Evolutionary conservation across 1,140 invertebrate species (phyloP), one percentile per base, ranked within the genome.

Genomic region (Drosophila arawakana): DNA sequence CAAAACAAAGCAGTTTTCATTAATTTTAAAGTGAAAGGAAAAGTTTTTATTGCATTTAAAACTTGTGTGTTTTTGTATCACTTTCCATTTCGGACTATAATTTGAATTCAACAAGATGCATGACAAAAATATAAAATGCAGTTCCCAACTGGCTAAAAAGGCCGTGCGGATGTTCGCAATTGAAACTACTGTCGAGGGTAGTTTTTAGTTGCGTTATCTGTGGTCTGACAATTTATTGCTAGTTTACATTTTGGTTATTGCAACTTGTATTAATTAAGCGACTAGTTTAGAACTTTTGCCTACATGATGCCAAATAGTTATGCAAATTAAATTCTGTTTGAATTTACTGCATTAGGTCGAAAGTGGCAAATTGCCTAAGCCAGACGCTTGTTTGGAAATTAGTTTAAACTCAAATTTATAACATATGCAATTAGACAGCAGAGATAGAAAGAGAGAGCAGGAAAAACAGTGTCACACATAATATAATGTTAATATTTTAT

Each of bases 301-400:
- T 73, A 71, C 70, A 75, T 61, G 61, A 62, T 86, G 50, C 37
- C 76, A 52, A 79, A 68, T 79, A 79, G 77, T 79, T 25, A 3
- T n/a, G n/a, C 35, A 69, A 79, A 74, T 79, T 79, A 49, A 67
- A 69, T 74, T 63, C 68, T 57, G 7, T 63, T 73, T 57, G 7
- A 39, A 46, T 43, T 54, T 44, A 52, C 52, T 52, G 35, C 73
- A 63, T 58, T 41, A 43, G 61, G 61, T 44, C 49, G 37, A 52
- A 63, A 63, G 61, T 63, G 54, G 21, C 47, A 41, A 63, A 34
- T 63, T 63, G 61, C 61, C 30, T 8, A 52, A 10, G 11, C 5
- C 2, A 43, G 11, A 6, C 47, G 52, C 39, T 30, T 13, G 39
- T 46, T 52, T 18, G 15, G 7, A 52, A 57, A 39, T 57, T 11